Evolutionary conservation across 2,113 vertebrate species (phyloP).

Genomic region (Gymnorhina tibicen): DNA sequence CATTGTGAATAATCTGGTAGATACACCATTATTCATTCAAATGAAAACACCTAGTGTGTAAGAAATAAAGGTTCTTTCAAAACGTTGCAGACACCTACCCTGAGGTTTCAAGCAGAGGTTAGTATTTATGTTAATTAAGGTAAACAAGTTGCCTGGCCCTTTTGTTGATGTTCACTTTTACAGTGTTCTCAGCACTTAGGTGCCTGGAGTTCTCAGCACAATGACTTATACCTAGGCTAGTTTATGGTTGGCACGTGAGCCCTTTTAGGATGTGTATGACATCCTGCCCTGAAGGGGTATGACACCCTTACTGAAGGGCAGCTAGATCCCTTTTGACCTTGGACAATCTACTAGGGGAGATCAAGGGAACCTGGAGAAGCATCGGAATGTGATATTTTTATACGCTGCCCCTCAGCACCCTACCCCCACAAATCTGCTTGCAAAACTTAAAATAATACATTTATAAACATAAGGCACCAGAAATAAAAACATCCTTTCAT

Average conservation of each 20-base stretch:
- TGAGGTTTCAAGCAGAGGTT: constrained; percentile 32
- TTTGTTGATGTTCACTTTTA: background rate
- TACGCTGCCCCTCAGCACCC: background rate
- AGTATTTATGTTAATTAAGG: constrained; percentile 22
- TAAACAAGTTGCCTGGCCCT: background rate
- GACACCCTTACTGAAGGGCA: background rate
- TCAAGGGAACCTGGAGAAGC: background rate
- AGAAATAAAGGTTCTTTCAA: constrained; percentile 39
- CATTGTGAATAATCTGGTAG: constrained; percentile 14
- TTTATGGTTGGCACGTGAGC: background rate
- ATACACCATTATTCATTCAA: constrained; percentile 48
- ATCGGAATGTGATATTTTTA: background rate
- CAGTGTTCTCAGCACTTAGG: background rate
- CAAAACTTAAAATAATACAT: constrained; percentile 51
- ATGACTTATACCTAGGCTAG: background rate
- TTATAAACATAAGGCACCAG: constrained; percentile 61
- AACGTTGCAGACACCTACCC: background rate
- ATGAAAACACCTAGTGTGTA: constrained; percentile 4
- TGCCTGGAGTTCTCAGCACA: background rate
- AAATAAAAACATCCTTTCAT: constrained; percentile 69
- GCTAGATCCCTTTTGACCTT: background rate
- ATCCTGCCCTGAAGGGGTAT: background rate
- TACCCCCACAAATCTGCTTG: background rate
- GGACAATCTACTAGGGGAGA: background rate
- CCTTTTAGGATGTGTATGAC: background rate